These are phyloP conservation scores for Nomada ferruginata DNA, from an alignment of 2,888 invertebrate genomes.

Conservation along the genomic window DNA sequence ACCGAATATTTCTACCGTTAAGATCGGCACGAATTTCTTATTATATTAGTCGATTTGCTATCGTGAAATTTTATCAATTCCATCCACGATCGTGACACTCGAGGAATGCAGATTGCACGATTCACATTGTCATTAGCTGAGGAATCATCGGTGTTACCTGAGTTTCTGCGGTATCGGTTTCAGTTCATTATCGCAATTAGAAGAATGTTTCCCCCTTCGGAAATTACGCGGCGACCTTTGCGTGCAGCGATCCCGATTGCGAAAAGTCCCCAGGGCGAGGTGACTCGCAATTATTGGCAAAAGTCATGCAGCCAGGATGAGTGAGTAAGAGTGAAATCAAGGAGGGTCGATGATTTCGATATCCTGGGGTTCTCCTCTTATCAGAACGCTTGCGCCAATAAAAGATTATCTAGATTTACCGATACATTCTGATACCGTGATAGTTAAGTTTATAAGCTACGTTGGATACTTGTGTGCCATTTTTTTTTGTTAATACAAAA, in stretches of 20 bases:
- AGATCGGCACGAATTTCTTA: not conserved
- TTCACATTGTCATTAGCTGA: constrained; percentile 11
- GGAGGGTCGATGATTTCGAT: constrained; percentile 50
- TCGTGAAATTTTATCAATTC: not conserved
- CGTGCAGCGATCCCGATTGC: constrained; percentile 64
- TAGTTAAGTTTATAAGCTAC: too few relatives aligned
- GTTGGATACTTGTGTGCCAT: too few relatives aligned
- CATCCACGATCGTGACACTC: not conserved
- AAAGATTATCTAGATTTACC: not conserved
- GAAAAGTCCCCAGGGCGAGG: constrained; percentile 63
- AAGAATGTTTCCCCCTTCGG: constrained; percentile 51
- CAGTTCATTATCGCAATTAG: constrained; percentile 58
- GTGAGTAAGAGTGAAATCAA: constrained; percentile 33
- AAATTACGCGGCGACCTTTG: constrained; percentile 67
- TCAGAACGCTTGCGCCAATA: not conserved
- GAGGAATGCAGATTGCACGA: constrained; percentile 7
- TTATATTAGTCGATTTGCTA: not conserved
- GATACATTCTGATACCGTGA: not conserved
- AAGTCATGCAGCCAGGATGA: constrained; percentile 58
- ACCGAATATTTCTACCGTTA: not conserved
- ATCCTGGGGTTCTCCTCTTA: not conserved
- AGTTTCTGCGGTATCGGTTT: not conserved
- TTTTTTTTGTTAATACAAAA: too few relatives aligned
- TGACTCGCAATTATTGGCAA: constrained; percentile 70
- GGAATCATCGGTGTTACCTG: not conserved